These are phyloP conservation scores for Hydrotaea cyrtoneurina DNA, from an alignment of 2,888 invertebrate species.

Conservation along the genomic window DNA sequence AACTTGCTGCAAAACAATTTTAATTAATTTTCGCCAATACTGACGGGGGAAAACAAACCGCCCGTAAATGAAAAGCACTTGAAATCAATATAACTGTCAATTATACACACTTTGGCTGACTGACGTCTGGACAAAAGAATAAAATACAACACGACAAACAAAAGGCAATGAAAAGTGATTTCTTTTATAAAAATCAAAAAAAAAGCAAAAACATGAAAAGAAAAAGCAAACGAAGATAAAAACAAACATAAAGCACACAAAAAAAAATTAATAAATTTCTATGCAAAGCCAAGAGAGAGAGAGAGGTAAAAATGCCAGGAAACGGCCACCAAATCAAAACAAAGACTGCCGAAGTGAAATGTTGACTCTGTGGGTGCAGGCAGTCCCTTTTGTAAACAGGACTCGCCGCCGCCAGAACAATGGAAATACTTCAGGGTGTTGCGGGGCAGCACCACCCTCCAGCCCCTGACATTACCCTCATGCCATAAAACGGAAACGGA, in stretches of 20 bases:
- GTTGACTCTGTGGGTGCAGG: background rate
- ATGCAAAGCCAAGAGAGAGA: background rate
- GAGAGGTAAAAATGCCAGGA: background rate
- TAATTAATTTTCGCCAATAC: conserved; percentile 17
- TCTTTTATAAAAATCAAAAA: background rate
- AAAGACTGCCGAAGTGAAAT: background rate
- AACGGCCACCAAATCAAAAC: background rate
- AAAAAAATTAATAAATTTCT: background rate
- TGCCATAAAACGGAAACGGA: conserved; percentile 40
- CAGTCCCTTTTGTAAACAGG: background rate
- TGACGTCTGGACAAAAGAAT: background rate
- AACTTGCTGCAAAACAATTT: background rate
- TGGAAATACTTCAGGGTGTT: conserved; percentile 11
- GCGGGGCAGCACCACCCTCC: background rate
- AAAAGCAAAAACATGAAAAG: background rate
- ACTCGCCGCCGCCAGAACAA: background rate
- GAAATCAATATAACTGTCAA: conserved; percentile 51
- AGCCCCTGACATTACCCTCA: background rate
- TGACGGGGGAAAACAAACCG: background rate
- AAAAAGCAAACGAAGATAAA: background rate
- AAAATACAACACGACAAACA: conserved; percentile 7
- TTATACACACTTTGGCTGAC: conserved; percentile 36
- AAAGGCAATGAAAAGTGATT: background rate
- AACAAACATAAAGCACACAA: background rate
- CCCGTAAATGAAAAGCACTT: conserved; percentile 32